Evolutionary conservation across 1,140 invertebrate genomes (phyloP).

Genomic region (Nasonia longicornis): DNA sequence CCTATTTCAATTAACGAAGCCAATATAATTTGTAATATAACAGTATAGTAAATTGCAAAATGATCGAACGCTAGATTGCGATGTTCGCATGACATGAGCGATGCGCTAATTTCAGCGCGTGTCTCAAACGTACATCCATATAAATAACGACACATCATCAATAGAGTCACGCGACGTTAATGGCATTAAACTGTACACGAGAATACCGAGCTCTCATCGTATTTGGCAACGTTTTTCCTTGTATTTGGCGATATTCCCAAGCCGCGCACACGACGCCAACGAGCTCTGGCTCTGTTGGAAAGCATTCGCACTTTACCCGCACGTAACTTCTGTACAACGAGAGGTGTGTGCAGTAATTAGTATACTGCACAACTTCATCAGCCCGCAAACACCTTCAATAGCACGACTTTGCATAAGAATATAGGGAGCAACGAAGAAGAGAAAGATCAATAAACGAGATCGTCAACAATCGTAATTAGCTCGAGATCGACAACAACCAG

Average conservation of each 20-base stretch:
- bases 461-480: background rate
- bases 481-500: background rate
- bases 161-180: background rate
- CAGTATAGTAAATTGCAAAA: no score
- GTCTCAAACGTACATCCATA: background rate
- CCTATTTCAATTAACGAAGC: no score
- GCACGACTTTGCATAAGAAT: no score
- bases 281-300: background rate
- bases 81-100: no score
- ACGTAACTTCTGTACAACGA: background rate
- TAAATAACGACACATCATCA: background rate
- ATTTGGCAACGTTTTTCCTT: background rate
- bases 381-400: no score
- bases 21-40: no score
- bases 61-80: no score
- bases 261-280: background rate
- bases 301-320: background rate
- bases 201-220: background rate
- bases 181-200: background rate
- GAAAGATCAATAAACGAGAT: background rate
- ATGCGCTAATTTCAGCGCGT: no score
- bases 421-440: no score
- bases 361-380: no score
- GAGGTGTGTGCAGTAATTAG: no score
- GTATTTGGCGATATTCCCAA: conserved; percentile 14